These are phyloP conservation scores for Terebella lapidaria DNA, from an alignment of 2,888 invertebrate species.

Conservation along the genomic window DNA sequence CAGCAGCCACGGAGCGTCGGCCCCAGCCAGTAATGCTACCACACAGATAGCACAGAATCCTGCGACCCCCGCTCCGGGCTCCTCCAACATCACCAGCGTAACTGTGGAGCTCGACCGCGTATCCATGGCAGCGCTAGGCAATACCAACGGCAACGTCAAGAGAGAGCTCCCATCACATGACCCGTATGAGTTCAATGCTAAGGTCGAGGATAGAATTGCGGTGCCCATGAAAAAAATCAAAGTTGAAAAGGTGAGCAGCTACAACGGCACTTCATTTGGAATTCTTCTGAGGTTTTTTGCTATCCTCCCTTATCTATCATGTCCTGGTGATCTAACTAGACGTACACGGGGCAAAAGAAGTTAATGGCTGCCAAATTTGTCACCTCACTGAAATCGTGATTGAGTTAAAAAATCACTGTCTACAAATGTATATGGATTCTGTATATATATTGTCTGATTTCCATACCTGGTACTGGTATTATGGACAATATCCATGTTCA, in stretches of 20 bases:
- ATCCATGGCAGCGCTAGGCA: not conserved
- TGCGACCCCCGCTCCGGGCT: not conserved
- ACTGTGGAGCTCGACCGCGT: not conserved
- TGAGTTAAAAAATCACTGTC: no score
- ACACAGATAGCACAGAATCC: not conserved
- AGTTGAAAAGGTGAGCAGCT: constrained; percentile 17
- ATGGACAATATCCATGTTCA: no score
- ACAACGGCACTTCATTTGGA: no score
- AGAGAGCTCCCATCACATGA: constrained; percentile 4
- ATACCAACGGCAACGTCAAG: not conserved
- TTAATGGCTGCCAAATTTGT: no score
- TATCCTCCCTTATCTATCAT: no score
- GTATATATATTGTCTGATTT: no score
- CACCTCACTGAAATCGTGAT: no score
- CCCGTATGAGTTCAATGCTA: constrained; percentile 20
- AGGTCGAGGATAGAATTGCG: constrained; percentile 10
- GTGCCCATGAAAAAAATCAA: constrained; percentile 18
- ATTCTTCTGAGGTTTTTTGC: no score
- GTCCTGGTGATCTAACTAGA: no score
- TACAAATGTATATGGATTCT: no score
- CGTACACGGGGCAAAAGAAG: no score
- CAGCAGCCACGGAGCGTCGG: not conserved
- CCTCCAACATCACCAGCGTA: not conserved
- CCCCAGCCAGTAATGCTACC: not conserved
- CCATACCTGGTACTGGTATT: no score